Evolutionary conservation across 2,888 invertebrate genomes (phyloP).

Genomic region (Laspeyria flexula): DNA sequence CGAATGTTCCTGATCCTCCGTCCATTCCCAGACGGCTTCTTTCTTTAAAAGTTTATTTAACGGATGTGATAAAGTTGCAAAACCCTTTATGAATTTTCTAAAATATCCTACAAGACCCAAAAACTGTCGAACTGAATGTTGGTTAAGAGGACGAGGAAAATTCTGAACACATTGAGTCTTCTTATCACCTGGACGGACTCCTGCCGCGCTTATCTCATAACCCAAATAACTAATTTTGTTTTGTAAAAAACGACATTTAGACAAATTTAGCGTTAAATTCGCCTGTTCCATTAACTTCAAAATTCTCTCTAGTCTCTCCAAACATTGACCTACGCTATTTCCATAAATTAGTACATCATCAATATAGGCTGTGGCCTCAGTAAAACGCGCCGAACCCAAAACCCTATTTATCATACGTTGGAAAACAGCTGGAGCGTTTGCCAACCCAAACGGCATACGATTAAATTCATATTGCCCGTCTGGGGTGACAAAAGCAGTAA

Average conservation of each 20-base stretch:
- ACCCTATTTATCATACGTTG: slow-evolving; percentile 24
- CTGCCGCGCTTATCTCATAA: slow-evolving; percentile 17
- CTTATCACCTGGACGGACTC: slow-evolving; percentile 8
- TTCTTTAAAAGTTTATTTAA: slow-evolving; percentile 2
- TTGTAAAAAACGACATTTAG: slow-evolving; percentile 4
- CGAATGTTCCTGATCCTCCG: neutral
- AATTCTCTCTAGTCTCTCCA: neutral
- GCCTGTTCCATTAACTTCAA: neutral
- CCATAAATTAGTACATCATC: slow-evolving; percentile 10
- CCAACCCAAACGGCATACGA: slow-evolving; percentile 47
- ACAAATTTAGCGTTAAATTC: slow-evolving; percentile 8
- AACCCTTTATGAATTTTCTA: slow-evolving; percentile 4
- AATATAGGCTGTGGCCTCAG: slow-evolving; percentile 4
- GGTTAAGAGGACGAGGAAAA: slow-evolving; percentile 2
- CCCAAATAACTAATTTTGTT: slow-evolving; percentile 13
- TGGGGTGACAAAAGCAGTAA: slow-evolving; percentile 59
- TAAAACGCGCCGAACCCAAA: slow-evolving; percentile 7
- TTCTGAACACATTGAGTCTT: neutral
- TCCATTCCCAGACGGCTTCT: neutral
- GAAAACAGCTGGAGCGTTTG: slow-evolving; percentile 30
- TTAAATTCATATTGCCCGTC: slow-evolving; percentile 53
- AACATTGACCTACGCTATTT: neutral
- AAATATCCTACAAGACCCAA: slow-evolving; percentile 11
- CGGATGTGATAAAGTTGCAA: neutral
- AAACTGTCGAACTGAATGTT: slow-evolving; percentile 3